These are phyloP conservation scores for Eupelmus urozonus DNA, from an alignment of 2,888 invertebrate species.

Conservation along the genomic window DNA sequence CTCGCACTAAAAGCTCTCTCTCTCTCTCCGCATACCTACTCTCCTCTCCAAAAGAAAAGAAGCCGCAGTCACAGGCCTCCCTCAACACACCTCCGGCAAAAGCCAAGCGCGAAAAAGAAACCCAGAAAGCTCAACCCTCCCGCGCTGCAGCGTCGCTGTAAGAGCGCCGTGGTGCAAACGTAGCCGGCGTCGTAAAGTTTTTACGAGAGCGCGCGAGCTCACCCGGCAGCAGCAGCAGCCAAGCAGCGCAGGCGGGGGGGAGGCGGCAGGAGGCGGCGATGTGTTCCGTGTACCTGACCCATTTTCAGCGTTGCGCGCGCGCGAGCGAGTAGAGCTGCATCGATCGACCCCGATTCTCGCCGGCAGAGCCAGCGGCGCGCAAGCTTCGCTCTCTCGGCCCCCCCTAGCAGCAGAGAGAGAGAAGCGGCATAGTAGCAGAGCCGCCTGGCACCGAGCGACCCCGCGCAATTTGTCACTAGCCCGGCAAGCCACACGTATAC, in stretches of 20 bases:
- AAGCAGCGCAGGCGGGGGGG: not conserved
- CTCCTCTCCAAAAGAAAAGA: too few species aligned
- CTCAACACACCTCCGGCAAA: too few species aligned
- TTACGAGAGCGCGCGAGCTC: not conserved
- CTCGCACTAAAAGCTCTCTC: too few species aligned
- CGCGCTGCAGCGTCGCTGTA: too few species aligned
- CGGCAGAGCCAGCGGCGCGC: slow-evolving; percentile 24
- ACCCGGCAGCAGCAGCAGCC: not conserved
- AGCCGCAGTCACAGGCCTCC: too few species aligned
- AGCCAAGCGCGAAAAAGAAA: too few species aligned
- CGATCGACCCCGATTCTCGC: slow-evolving; percentile 76
- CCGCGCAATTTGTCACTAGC: slow-evolving; percentile 63
- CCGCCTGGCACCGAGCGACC: slow-evolving; percentile 69
- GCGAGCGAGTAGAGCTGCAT: slow-evolving; percentile 71
- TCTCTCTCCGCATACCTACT: too few species aligned
- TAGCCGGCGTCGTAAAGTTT: not conserved
- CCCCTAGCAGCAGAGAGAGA: not conserved
- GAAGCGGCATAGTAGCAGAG: too few species aligned
- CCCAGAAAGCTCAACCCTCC: too few species aligned
- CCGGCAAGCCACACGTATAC: slow-evolving; percentile 42
- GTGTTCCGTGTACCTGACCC: slow-evolving; percentile 72
- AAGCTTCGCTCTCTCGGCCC: slow-evolving; percentile 29
- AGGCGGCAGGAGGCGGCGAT: not conserved
- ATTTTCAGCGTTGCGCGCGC: slow-evolving; percentile 64
- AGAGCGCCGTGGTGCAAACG: too few species aligned